phyloP scores from a whole-genome alignment of 2,797 vertebrate species.

The Synaphobranchus kaupii region DNA sequence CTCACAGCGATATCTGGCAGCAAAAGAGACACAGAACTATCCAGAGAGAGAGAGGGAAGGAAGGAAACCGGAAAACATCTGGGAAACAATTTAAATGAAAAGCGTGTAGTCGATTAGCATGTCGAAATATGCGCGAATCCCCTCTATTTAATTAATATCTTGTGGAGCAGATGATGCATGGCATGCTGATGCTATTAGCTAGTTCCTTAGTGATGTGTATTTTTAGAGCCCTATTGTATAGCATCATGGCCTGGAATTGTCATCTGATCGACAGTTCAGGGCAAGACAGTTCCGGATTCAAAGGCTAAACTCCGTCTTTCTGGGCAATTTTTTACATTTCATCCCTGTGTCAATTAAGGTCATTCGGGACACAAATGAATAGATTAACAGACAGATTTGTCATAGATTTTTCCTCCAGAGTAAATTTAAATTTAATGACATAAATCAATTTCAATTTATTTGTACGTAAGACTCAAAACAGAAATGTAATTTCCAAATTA shows the following conservation, averaged over 20 bases:
- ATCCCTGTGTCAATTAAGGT: constrained; percentile 60
- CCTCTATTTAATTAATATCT: constrained; percentile 15
- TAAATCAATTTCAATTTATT: neutral
- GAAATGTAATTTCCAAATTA: neutral
- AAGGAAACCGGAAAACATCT: constrained; percentile 5
- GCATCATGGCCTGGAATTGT: neutral
- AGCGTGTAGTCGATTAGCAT: neutral
- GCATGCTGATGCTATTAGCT: neutral
- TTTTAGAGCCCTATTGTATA: neutral
- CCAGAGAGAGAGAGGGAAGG: neutral
- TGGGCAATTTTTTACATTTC: constrained; percentile 51
- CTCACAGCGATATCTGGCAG: constrained; percentile 3
- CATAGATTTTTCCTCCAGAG: neutral
- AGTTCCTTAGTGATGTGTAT: neutral
- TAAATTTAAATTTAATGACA: neutral
- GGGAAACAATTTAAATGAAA: constrained; percentile 11
- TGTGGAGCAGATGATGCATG: constrained; percentile 1
- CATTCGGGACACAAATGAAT: constrained; percentile 62
- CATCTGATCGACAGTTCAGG: neutral
- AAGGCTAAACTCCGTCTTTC: constrained; percentile 49
- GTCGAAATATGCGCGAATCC: constrained; percentile 3
- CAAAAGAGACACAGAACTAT: neutral
- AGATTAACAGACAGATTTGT: constrained; percentile 53
- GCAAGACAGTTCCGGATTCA: constrained; percentile 34
- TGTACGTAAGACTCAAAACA: neutral